phyloP scores from a whole-genome alignment of 2,797 vertebrate genomes.

The Sebastes itinus region DNA sequence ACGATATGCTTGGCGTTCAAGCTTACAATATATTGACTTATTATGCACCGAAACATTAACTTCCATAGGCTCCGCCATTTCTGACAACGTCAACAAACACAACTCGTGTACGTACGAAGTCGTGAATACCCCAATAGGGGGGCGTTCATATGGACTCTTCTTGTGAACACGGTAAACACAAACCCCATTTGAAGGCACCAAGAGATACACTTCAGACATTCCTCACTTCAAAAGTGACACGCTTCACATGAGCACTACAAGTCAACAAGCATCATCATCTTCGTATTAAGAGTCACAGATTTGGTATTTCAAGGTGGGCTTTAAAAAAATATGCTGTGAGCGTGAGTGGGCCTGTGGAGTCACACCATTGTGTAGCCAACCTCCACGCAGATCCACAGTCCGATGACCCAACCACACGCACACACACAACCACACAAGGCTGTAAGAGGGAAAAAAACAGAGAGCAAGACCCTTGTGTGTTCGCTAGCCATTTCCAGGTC shows the following conservation, averaged over 20 bases:
- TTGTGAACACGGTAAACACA: too few species aligned
- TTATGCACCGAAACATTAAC: too few species aligned
- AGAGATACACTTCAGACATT: not conserved
- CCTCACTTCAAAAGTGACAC: not conserved
- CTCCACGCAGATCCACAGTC: constrained; percentile 42
- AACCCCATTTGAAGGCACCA: too few species aligned
- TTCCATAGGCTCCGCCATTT: too few species aligned
- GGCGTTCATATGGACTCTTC: too few species aligned
- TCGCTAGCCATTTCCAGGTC: constrained; percentile 70
- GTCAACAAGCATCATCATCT: constrained; percentile 11
- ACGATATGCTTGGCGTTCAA: too few species aligned
- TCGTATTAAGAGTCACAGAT: not conserved
- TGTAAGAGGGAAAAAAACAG: constrained; percentile 12
- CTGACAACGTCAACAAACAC: too few species aligned
- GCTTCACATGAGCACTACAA: not conserved
- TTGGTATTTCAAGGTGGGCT: constrained; percentile 5
- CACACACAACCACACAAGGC: constrained; percentile 27
- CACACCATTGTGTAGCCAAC: constrained; percentile 26
- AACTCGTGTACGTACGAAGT: too few species aligned
- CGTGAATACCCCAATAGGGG: too few species aligned
- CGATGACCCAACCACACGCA: constrained; percentile 7
- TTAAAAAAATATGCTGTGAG: not conserved
- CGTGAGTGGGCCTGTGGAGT: constrained; percentile 33
- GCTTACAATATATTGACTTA: too few species aligned
- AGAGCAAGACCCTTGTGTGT: constrained; percentile 63